Percentiles rank a stretch among this genome's conserved stretches.
Conservation (phyloP, 1,140 invertebrate genomes). For the Neotoxoptera formosana region DNA sequence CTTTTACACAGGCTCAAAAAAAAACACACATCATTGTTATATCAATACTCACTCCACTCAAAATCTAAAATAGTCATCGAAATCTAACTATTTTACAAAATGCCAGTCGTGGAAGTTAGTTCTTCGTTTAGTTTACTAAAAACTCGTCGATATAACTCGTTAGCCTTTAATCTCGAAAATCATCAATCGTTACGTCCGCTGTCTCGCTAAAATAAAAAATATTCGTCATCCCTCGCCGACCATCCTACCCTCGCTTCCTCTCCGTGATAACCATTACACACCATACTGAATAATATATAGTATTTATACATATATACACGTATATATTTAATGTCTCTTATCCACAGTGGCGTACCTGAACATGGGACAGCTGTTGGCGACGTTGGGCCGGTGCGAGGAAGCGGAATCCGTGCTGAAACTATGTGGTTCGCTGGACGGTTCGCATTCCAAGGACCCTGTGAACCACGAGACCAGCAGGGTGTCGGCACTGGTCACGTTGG, state of each 20-base stretch:
- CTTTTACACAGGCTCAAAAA: too few relatives aligned
- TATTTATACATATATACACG: neutral
- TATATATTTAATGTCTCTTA: neutral
- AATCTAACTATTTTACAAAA: neutral
- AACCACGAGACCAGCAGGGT: conserved; percentile 90
- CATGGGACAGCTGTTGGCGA: conserved; percentile 85
- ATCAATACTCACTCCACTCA: too few relatives aligned
- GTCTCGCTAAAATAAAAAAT: neutral
- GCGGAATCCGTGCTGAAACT: conserved; percentile 82
- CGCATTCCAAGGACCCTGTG: conserved; percentile 85
- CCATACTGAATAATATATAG: too few relatives aligned
- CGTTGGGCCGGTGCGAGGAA: conserved; percentile 81
- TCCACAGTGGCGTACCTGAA: conserved; percentile 93
- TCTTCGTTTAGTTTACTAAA: too few relatives aligned
- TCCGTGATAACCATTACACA: neutral
- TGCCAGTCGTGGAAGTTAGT: too few relatives aligned
- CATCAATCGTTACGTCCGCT: neutral
- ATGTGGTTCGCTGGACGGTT: conserved; percentile 84
- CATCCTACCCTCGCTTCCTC: fast-evolving
- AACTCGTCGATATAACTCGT: too few relatives aligned
- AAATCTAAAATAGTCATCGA: neutral
- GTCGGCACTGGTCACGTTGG: conserved; percentile 90
- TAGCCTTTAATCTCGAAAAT: too few relatives aligned
- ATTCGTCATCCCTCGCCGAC: neutral
- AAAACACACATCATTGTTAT: too few relatives aligned